phyloP scores from a whole-genome alignment of 2,888 invertebrate genomes.

The Brachyptera risi region DNA sequence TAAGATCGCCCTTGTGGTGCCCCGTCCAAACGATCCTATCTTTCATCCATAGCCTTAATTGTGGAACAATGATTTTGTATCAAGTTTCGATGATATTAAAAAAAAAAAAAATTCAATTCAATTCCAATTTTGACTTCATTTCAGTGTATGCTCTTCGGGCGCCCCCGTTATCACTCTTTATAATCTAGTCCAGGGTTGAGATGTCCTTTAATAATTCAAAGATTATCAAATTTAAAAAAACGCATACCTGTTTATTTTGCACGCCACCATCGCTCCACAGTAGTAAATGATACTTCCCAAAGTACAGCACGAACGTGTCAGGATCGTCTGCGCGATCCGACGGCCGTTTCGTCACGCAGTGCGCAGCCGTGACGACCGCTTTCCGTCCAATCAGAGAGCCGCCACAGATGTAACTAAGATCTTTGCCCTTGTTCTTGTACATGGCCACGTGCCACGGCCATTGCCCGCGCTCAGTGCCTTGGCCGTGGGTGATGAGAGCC shows the following conservation, averaged over 20 bases:
- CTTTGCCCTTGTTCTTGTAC: constrained; percentile 50
- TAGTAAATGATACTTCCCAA: constrained; percentile 42
- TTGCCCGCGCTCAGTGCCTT: constrained; percentile 56
- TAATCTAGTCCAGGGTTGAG: no score
- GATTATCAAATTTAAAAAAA: no score
- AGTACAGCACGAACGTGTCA: constrained; percentile 41
- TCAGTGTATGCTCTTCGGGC: no score
- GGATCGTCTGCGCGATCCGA: constrained; percentile 40
- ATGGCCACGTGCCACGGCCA: constrained; percentile 67
- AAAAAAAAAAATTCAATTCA: no score
- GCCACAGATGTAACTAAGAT: constrained; percentile 58
- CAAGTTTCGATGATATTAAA: no score
- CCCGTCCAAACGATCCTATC: no score
- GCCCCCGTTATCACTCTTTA: no score
- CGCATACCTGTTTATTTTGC: constrained; percentile 38
- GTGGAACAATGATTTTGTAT: no score
- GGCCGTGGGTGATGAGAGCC: constrained; percentile 57
- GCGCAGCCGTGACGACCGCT: constrained; percentile 60
- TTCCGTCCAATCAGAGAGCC: constrained; percentile 55
- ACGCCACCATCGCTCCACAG: constrained; percentile 41
- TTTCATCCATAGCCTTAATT: no score
- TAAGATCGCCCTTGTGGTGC: no score
- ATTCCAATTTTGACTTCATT: no score
- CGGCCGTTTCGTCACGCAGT: constrained; percentile 53
- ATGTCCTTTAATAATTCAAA: no score